Evolutionary conservation across 2,888 invertebrate genomes (phyloP).

Genomic region (Lasioglossum vierecki): DNA sequence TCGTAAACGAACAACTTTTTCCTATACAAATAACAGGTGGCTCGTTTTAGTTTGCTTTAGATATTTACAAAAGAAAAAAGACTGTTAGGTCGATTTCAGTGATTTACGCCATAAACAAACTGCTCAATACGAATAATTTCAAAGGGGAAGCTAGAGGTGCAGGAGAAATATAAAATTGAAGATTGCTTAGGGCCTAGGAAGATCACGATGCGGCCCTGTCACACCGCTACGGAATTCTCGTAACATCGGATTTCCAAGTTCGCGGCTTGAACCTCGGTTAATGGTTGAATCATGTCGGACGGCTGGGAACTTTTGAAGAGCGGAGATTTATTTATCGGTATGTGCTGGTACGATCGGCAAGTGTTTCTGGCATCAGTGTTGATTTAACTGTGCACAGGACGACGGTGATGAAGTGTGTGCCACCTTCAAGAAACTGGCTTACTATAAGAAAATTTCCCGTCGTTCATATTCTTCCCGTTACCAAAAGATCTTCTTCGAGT

Average conservation of each 20-base stretch:
- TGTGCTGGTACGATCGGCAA: slow-evolving; percentile 2
- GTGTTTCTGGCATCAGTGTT: slow-evolving; percentile 18
- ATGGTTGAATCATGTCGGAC: slow-evolving; percentile 52
- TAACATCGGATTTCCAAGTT: slow-evolving; percentile 1
- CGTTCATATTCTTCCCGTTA: neutral
- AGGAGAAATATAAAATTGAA: neutral
- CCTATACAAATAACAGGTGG: too few species aligned
- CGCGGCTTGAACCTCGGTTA: slow-evolving; percentile 38
- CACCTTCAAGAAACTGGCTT: neutral
- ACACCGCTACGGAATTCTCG: slow-evolving; percentile 12
- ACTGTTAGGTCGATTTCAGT: too few species aligned
- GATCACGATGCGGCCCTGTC: neutral
- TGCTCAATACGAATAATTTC: neutral
- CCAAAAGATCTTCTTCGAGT: neutral
- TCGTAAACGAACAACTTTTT: too few species aligned
- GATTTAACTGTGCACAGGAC: slow-evolving; percentile 28
- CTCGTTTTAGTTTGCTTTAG: too few species aligned
- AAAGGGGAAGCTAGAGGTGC: neutral
- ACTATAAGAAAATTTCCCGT: neutral
- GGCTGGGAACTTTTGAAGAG: slow-evolving; percentile 12
- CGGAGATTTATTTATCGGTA: slow-evolving; percentile 22
- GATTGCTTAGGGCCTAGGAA: neutral
- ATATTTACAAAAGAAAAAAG: too few species aligned
- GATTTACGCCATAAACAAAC: too few species aligned
- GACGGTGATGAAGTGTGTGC: neutral